A percentile compares a stretch with the other conserved stretches of the same genome.
Conservation (phyloP, 2,797 vertebrate genomes). For the Sciaenops ocellatus region DNA sequence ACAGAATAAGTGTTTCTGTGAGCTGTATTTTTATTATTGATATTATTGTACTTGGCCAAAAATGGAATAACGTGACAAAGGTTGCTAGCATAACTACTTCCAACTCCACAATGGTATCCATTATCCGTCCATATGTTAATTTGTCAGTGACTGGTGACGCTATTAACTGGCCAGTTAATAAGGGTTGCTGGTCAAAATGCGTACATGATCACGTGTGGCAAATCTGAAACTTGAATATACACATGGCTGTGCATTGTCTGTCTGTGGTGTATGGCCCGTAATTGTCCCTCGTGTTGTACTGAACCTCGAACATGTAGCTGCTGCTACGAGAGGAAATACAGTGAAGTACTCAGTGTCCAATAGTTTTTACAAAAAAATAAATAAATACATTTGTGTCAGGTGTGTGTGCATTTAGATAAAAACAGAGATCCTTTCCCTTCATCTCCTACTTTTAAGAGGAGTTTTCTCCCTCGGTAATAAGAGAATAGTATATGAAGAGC, state of each 20-base stretch:
- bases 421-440: no score
- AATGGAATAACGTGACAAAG: not conserved
- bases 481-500: no score
- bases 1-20: not conserved
- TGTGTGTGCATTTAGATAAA: no score
- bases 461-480: no score
- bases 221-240: not conserved
- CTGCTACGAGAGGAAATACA: not conserved
- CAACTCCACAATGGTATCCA: not conserved
- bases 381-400: no score
- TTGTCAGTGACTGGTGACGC: not conserved
- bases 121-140: not conserved
- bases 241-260: not conserved
- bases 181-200: not conserved
- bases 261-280: not conserved
- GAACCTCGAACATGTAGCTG: not conserved
- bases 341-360: no score
- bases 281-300: not conserved
- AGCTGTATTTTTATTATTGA: not conserved
- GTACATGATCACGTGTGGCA: not conserved
- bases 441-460: no score
- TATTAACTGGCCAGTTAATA: not conserved
- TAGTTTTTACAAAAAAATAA: no score
- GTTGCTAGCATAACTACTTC: not conserved
- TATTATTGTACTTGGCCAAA: no score